These are phyloP conservation scores for Phymastichus coffea DNA, from an alignment of 1,140 invertebrate genomes.

Conservation along the genomic window DNA sequence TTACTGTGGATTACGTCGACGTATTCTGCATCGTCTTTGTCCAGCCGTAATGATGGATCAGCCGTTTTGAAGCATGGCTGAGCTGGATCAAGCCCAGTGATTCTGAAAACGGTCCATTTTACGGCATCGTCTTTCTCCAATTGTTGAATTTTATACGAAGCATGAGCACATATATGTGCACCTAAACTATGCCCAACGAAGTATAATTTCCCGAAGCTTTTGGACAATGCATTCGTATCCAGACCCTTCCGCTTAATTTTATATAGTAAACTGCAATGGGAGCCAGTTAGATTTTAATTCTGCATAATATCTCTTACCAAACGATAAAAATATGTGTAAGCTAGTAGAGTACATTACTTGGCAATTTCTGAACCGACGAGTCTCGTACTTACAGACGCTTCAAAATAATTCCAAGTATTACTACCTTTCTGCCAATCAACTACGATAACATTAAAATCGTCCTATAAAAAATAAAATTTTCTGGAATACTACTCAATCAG, in stretches of 20 bases:
- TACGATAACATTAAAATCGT: conserved; percentile 59
- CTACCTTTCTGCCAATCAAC: conserved; percentile 63
- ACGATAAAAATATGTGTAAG: too few species aligned
- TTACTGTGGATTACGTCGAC: conserved; percentile 73
- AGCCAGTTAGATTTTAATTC: too few species aligned
- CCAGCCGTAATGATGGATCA: conserved; percentile 54
- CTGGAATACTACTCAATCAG: too few species aligned
- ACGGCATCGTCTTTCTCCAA: conserved; percentile 34
- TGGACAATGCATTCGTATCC: too few species aligned
- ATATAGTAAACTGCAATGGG: too few species aligned
- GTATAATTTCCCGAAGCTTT: conserved; percentile 47
- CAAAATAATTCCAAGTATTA: conserved; percentile 64
- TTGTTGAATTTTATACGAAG: conserved; percentile 57
- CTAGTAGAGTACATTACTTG: too few species aligned
- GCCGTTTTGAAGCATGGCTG: conserved; percentile 63
- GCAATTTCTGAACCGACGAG: conserved; percentile 58
- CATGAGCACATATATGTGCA: conserved; percentile 60
- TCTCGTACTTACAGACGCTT: conserved; percentile 60
- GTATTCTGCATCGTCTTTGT: conserved; percentile 62
- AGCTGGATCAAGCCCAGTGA: conserved; percentile 64
- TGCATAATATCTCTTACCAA: too few species aligned
- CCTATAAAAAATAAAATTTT: conserved; percentile 50
- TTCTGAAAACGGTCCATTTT: conserved; percentile 44
- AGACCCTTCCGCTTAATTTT: too few species aligned
- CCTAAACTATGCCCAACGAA: conserved; percentile 66